These are phyloP conservation scores for Argyrosomus japonicus DNA, from an alignment of 2,113 vertebrate species.

Conservation along the genomic window DNA sequence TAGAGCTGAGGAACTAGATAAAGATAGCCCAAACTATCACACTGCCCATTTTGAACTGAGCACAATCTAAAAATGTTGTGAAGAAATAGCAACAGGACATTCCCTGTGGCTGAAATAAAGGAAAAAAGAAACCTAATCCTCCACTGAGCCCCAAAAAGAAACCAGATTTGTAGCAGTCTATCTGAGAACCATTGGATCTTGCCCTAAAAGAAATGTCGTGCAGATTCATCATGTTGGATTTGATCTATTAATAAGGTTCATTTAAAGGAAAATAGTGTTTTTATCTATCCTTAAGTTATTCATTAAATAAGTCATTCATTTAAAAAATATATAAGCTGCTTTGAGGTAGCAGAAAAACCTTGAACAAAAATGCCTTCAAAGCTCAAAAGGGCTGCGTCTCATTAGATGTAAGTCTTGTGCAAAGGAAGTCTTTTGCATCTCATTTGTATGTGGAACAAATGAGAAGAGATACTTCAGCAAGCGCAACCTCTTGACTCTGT, in stretches of 20 bases:
- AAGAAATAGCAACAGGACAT: constrained; percentile 49
- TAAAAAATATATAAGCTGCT: neutral
- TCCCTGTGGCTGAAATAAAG: constrained; percentile 45
- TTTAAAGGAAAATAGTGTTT: neutral
- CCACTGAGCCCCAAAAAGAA: constrained; percentile 37
- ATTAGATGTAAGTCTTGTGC: constrained; percentile 18
- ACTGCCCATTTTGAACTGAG: constrained; percentile 9
- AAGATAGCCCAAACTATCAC: constrained; percentile 56
- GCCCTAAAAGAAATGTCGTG: constrained; percentile 29
- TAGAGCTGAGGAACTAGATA: constrained; percentile 53
- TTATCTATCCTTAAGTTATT: neutral
- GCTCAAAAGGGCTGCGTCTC: neutral
- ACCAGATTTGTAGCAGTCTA: constrained; percentile 26
- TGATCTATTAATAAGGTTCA: constrained; percentile 18
- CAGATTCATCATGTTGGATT: constrained; percentile 18
- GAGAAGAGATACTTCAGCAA: neutral
- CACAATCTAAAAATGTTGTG: constrained; percentile 34
- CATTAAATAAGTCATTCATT: neutral
- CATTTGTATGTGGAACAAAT: constrained; percentile 36
- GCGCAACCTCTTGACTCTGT: neutral
- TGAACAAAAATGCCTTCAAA: neutral
- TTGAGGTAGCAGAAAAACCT: constrained; percentile 5
- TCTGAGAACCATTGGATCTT: constrained; percentile 11
- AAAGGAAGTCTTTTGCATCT: constrained; percentile 5
- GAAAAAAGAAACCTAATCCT: constrained; percentile 45